Evolutionary conservation across 1,140 invertebrate species (phyloP).

Genomic region (Onthophagus taurus): DNA sequence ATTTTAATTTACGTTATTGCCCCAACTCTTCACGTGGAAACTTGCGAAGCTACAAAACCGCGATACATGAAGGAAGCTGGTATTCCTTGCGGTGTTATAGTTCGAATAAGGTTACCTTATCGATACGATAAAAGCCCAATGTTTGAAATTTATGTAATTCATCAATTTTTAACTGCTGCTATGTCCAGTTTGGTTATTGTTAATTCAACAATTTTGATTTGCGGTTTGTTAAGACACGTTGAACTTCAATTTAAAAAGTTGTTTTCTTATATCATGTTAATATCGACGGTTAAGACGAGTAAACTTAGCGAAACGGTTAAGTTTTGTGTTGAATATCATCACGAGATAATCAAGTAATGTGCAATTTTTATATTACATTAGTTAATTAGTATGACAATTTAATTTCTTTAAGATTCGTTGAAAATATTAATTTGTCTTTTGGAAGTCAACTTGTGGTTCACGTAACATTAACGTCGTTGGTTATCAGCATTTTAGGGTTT

Average conservation of each 20-base stretch:
- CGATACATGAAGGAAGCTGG: conserved; percentile 16
- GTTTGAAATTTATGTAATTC: conserved; percentile 24
- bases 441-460: conserved; percentile 28
- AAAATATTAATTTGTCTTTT: conserved; percentile 23
- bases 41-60: conserved; percentile 16
- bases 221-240: conserved; percentile 26
- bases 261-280: too few species aligned
- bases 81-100: conserved; percentile 25
- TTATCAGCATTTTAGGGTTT: conserved; percentile 28
- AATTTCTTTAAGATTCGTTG: conserved; percentile 23
- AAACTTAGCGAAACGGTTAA: too few species aligned
- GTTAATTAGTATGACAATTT: too few species aligned
- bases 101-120: conserved; percentile 23
- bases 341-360: too few species aligned
- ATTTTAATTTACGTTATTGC: conserved; percentile 23
- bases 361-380: too few species aligned
- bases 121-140: conserved; percentile 21
- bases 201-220: conserved; percentile 21
- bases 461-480: conserved; percentile 26
- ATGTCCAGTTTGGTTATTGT: conserved; percentile 20
- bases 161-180: conserved; percentile 20
- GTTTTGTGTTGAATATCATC: too few species aligned
- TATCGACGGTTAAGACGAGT: too few species aligned
- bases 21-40: conserved; percentile 20
- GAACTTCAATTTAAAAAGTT: conserved; percentile 21